Base-by-base conservation (phyloP, 2,113 vertebrate genomes). In the Prunella fulvescens region DNA sequence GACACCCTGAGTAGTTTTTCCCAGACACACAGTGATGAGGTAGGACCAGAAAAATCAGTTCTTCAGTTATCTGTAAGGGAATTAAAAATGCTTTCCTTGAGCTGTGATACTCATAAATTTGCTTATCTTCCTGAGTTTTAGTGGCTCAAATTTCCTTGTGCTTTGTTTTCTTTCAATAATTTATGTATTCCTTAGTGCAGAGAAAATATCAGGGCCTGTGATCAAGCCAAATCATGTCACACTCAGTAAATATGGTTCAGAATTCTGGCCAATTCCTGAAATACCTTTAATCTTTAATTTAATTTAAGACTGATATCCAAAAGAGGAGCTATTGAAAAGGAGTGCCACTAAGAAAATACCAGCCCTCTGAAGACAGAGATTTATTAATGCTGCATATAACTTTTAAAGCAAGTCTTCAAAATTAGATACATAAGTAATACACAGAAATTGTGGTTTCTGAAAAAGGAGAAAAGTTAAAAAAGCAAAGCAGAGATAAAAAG, bases 241-340 rank as follows among this genome's bases (percentile, higher is more conserved):
- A 14, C 42, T 69, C 79, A 81, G 53, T 74, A 94, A 93, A 60
- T n/a, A 71, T 14, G 14, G 56, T n/a, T 58, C 57, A 50, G 35
- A 84, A 93, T 90, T 88, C 76, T 81, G 6, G 1, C 33, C 85
- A 86, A 42, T 81, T 93, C 37, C 57, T 51, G 53, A 83, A 88
- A 77, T 77, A 93, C 82, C 66, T 85, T 91, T 73, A 66, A 84
- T 84, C 72, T 91, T 94, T 90, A 84, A 81, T 92, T 74, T 88
- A 76, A 62, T 74, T 89, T 93, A 67, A 95, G 57, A 61, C 84
- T 86, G 86, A 80, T 57, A 69, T 62, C 20, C 24, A 35, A 81
- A 82, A 79, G 20, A 70, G 58, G 77, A 86, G 39, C 45, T 40
- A 61, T 33, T 54, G n/a, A 53, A 90, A 92, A 86, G 19, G 9